These are phyloP conservation scores for Zaprionus capensis DNA, from an alignment of 1,140 invertebrate genomes.

Conservation along the genomic window DNA sequence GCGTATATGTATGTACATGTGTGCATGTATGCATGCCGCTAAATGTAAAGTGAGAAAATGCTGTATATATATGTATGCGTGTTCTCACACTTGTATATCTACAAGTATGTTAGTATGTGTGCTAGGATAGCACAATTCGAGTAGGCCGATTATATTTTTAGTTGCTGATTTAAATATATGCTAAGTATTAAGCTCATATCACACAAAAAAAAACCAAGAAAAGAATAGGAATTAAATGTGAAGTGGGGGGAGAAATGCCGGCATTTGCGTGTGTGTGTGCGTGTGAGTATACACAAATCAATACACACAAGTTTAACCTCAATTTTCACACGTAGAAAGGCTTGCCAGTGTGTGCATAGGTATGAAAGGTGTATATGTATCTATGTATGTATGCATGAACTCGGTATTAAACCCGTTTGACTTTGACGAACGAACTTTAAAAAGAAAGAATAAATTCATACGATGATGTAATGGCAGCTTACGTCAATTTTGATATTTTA, in stretches of 20 bases:
- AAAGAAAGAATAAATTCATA: conserved; percentile 55
- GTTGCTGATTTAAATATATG: conserved; percentile 32
- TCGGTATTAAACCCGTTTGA: conserved; percentile 71
- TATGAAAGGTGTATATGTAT: background rate
- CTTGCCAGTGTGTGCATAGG: conserved; percentile 16
- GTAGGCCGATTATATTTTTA: conserved; percentile 43
- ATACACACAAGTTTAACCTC: conserved; percentile 49
- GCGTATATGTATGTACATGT: conserved; percentile 22
- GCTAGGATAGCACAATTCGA: conserved; percentile 41
- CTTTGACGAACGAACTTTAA: conserved; percentile 64
- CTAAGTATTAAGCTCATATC: conserved; percentile 9
- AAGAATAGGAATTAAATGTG: background rate
- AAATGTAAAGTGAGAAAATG: background rate
- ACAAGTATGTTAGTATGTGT: conserved; percentile 16
- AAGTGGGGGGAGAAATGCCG: conserved; percentile 28
- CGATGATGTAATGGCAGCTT: conserved; percentile 67
- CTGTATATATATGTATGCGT: conserved; percentile 2
- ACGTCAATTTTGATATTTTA: conserved; percentile 45
- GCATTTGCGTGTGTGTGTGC: conserved; percentile 23
- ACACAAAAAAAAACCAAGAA: background rate
- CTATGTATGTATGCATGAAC: conserved; percentile 45
- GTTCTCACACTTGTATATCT: conserved; percentile 13
- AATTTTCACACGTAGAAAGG: conserved; percentile 28
- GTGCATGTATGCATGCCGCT: conserved; percentile 17
- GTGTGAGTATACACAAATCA: conserved; percentile 37